Conservation (phyloP, 2,888 invertebrate genomes). For the Caenorhabditis parvicauda region DNA sequence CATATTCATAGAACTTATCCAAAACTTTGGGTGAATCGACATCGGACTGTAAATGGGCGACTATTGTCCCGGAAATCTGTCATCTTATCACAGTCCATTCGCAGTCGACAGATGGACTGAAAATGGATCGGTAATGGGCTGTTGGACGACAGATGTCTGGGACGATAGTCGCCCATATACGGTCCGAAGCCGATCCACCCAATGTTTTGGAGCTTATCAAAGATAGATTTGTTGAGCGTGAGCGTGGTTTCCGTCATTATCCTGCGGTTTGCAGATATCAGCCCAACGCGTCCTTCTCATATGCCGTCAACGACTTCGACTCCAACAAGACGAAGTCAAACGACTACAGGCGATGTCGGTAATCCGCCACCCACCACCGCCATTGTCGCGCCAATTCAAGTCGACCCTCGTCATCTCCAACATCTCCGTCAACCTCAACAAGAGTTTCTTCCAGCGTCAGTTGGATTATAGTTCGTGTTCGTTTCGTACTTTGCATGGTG, state of each 20-base stretch:
- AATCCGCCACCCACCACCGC: slow-evolving; percentile 35
- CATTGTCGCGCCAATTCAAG: slow-evolving; percentile 30
- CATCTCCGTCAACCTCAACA: slow-evolving; percentile 31
- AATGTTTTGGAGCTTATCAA: too few relatives aligned
- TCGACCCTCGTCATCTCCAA: slow-evolving; percentile 35
- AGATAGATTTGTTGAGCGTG: background rate
- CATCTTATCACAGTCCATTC: too few relatives aligned
- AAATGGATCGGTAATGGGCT: too few relatives aligned
- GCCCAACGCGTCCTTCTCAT: slow-evolving; percentile 33
- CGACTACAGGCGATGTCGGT: slow-evolving; percentile 29
- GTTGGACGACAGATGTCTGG: too few relatives aligned
- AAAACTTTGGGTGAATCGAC: too few relatives aligned
- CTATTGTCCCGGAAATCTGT: too few relatives aligned
- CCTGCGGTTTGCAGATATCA: slow-evolving; percentile 12
- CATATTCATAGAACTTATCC: too few relatives aligned
- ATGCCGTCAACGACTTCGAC: slow-evolving; percentile 27
- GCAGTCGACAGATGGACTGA: too few relatives aligned
- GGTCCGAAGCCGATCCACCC: too few relatives aligned
- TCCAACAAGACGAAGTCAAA: slow-evolving; percentile 29
- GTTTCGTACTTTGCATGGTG: background rate
- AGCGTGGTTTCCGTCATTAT: too few relatives aligned
- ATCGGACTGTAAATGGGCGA: too few relatives aligned
- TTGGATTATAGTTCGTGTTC: slow-evolving; percentile 3
- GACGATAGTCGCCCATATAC: too few relatives aligned
- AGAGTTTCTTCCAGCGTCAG: slow-evolving; percentile 33